Base-by-base conservation (phyloP, 2,888 invertebrate species). In the Bombyx huttoni region DNA sequence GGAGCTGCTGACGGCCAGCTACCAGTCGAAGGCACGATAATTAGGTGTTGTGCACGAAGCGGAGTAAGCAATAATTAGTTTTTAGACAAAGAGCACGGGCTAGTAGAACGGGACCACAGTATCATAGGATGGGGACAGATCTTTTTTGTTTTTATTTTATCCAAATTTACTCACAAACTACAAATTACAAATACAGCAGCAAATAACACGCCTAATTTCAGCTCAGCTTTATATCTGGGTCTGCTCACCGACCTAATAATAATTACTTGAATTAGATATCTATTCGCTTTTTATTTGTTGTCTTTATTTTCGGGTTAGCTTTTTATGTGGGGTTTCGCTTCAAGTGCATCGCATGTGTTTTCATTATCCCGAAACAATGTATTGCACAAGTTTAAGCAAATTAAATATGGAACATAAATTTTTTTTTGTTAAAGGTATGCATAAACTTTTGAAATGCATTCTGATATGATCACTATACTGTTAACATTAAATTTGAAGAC, bases 131-230 rank as follows among this genome's bases (percentile, higher is more conserved):
- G 65, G 75, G 80, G 76, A 77, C 73, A 69, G 67, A 69, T 65
- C 67, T 66, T 66, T 62, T 63, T 24, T 24, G 24, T 24, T 24
- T 64, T 64, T 59, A 60, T 55, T 57, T 69, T 59, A 62, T 58
- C 60, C 57, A 64, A 60, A 67, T 72, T 63, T 73, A 75, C 65
- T 72, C 63, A 74, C 70, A 75, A 61, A 75, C 68, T 65, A 70
- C 71, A 70, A 57, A 70, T 63, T 60, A 55, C 62, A 62, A 65
- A 73, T 75, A 74, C 75, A 75, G 78, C 81, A 81, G 88, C 88
- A 74, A 84, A 82, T 88, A 88, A 88, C 86, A 80, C 67, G 88
- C 88, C 88, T 88, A 88, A 88, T 87, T 76, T 78, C 70, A 70
- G 82, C 84, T 81, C 81, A 80, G 76, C 75, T 81, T 76, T 80